Percentiles rank a stretch among this genome's conserved stretches.
Evolutionary conservation across 2,888 invertebrate species (phyloP).

Genomic region (Tromatobia lineatoria): DNA sequence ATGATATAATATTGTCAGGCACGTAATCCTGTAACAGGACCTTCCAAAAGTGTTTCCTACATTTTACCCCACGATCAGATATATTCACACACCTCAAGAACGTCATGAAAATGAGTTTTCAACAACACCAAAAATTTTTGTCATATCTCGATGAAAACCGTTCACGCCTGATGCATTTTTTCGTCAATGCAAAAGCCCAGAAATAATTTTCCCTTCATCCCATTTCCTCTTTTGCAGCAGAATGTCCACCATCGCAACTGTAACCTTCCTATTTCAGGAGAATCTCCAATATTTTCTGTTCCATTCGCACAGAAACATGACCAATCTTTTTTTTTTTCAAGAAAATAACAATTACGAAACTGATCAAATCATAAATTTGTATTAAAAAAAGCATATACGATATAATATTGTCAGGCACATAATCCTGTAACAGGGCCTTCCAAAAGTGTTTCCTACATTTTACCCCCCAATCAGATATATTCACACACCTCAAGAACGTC

Average conservation of each 20-base stretch:
- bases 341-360: no score
- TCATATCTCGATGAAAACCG: constrained; percentile 54
- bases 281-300: no score
- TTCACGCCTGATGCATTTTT: constrained; percentile 48
- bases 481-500: background rate
- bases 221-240: constrained; percentile 2
- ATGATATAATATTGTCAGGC: background rate
- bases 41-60: constrained; percentile 27
- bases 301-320: no score
- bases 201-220: constrained; percentile 46
- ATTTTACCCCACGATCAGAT: constrained; percentile 51
- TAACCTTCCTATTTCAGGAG: background rate
- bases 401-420: constrained; percentile 5
- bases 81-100: constrained; percentile 2
- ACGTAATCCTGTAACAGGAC: constrained; percentile 50
- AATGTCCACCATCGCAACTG: no score
- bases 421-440: constrained; percentile 50
- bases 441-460: constrained; percentile 31
- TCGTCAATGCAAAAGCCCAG: background rate
- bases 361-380: no score
- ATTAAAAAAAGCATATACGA: no score
- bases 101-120: constrained; percentile 44
- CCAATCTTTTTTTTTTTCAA: no score
- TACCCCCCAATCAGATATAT: constrained; percentile 48
- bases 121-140: constrained; percentile 31